These are phyloP conservation scores for Nebria salina DNA, from an alignment of 2,888 invertebrate species.

Conservation along the genomic window DNA sequence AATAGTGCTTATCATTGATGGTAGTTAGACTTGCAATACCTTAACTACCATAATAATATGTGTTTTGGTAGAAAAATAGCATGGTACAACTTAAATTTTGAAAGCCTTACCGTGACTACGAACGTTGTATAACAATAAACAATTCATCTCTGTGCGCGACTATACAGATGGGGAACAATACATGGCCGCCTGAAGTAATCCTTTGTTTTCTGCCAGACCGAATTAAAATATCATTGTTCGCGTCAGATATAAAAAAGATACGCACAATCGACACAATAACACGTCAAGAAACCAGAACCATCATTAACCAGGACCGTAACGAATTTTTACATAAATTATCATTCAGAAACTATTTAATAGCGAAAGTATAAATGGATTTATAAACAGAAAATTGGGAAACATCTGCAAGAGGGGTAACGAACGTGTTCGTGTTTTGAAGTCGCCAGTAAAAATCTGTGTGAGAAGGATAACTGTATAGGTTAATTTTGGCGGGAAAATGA, in stretches of 20 bases:
- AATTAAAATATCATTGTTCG: conserved; percentile 46
- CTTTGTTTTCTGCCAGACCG: conserved; percentile 42
- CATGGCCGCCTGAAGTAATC: conserved; percentile 39
- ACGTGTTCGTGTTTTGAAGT: too few species aligned
- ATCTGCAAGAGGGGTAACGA: too few species aligned
- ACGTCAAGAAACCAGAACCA: conserved; percentile 39
- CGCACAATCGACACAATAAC: conserved; percentile 45
- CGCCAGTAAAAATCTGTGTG: too few species aligned
- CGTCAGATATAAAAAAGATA: conserved; percentile 44
- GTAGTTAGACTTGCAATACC: too few species aligned
- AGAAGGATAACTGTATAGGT: not conserved
- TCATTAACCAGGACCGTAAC: not conserved
- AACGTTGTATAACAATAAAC: conserved; percentile 4
- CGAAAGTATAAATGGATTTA: not conserved
- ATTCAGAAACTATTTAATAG: too few species aligned
- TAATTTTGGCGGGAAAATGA: not conserved
- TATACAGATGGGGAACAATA: not conserved
- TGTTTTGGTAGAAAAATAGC: not conserved
- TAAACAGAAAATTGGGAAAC: not conserved
- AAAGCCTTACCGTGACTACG: not conserved
- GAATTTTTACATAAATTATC: not conserved
- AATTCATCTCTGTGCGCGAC: conserved; percentile 8
- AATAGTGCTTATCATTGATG: too few species aligned
- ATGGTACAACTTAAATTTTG: not conserved
- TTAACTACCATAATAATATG: too few species aligned